Percentiles rank a stretch among this genome's conserved stretches.
These are phyloP conservation scores for Tenthredo livida DNA, from an alignment of 2,888 invertebrate species.

Conservation along the genomic window DNA sequence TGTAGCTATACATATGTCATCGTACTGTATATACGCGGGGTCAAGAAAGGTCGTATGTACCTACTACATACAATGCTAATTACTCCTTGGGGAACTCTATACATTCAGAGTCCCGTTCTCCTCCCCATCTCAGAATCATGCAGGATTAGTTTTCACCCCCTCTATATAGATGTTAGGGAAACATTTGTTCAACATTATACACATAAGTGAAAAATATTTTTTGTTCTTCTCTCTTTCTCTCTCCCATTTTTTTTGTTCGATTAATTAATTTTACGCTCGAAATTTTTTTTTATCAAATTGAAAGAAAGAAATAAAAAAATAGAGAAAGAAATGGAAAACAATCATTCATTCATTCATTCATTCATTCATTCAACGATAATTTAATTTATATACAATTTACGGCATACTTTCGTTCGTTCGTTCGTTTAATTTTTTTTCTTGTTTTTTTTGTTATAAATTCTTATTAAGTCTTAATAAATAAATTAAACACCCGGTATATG, in stretches of 20 bases:
- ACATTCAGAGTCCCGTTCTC: background rate
- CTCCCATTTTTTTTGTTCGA: no score
- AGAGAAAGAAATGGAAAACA: no score
- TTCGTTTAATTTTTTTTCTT: background rate
- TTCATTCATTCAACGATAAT: no score
- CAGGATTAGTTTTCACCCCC: background rate
- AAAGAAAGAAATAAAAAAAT: no score
- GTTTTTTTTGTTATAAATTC: background rate
- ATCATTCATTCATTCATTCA: no score
- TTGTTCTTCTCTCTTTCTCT: no score
- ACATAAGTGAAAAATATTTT: background rate
- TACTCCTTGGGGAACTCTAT: conserved; percentile 23
- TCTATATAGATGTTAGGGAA: background rate
- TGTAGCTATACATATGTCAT: background rate
- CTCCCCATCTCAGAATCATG: background rate
- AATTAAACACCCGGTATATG: background rate
- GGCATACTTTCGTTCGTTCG: background rate
- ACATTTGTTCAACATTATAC: no score
- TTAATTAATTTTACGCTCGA: no score
- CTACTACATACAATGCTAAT: conserved; percentile 11
- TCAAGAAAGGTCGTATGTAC: conserved; percentile 30
- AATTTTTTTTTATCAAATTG: no score
- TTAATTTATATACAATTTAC: background rate
- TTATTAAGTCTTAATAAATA: background rate
- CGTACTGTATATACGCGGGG: background rate